Conservation (phyloP, 1,140 invertebrate species). For the Apis cerana region DNA sequence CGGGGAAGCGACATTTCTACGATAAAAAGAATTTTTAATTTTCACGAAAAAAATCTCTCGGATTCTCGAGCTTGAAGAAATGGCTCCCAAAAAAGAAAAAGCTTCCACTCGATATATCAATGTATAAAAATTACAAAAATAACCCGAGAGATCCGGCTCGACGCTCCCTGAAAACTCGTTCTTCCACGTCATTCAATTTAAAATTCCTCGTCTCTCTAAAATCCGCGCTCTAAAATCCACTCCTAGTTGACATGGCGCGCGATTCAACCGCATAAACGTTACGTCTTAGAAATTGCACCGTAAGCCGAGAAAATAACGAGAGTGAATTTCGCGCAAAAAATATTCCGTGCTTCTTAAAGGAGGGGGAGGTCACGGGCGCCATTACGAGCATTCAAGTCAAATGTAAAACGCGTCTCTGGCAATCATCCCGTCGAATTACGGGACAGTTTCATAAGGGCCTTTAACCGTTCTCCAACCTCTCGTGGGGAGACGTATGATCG, state of each 20-base stretch:
- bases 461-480: neutral
- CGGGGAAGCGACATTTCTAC: slow-evolving; percentile 29
- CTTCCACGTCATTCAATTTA: neutral
- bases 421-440: neutral
- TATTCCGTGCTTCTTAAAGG: no score
- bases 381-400: neutral
- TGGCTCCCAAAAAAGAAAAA: no score
- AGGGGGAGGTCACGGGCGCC: neutral
- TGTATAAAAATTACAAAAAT: neutral
- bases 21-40: neutral
- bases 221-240: neutral
- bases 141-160: accelerated
- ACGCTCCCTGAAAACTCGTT: no score
- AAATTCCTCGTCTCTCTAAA: neutral
- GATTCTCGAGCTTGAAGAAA: no score
- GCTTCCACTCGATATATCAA: no score
- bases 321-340: neutral
- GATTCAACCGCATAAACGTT: neutral
- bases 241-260: no score
- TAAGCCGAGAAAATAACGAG: neutral
- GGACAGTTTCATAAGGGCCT: neutral
- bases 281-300: neutral
- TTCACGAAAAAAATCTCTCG: no score
- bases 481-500: neutral
- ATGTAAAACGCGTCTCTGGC: neutral